Percentiles rank a stretch among this genome's conserved stretches.
Evolutionary conservation across 2,888 invertebrate genomes (phyloP).

Genomic region (Odontothrips loti): DNA sequence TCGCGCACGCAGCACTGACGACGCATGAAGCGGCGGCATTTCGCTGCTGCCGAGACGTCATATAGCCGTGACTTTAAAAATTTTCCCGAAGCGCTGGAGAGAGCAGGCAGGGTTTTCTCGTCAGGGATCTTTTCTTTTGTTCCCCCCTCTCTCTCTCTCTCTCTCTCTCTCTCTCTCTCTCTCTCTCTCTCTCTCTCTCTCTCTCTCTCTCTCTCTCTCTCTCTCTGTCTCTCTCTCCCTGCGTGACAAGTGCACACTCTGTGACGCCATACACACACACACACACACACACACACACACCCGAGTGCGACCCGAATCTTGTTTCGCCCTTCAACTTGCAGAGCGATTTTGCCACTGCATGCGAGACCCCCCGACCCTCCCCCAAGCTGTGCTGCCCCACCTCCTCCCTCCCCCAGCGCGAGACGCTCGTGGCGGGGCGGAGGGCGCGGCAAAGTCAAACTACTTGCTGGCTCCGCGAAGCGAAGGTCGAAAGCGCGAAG

Average conservation of each 20-base stretch:
- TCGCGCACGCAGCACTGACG: not conserved
- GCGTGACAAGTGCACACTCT: too few species aligned
- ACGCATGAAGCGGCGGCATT: not conserved
- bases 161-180: not conserved
- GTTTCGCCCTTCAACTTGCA: too few species aligned
- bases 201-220: not conserved
- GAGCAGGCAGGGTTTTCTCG: too few species aligned
- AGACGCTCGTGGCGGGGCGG: not conserved
- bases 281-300: too few species aligned
- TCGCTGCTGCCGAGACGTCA: not conserved
- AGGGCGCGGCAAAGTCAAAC: constrained; percentile 22
- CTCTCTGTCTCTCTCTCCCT: too few species aligned
- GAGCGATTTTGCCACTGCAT: too few species aligned
- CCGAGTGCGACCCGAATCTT: too few species aligned
- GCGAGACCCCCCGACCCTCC: too few species aligned
- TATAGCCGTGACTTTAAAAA: not conserved
- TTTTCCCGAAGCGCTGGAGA: too few species aligned
- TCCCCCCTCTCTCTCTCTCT: not conserved
- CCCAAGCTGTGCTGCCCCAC: not conserved
- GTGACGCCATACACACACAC: too few species aligned
- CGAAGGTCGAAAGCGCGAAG: not conserved
- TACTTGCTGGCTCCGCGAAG: constrained; percentile 1
- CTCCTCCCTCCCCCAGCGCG: not conserved
- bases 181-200: not conserved
- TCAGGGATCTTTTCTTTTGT: too few species aligned